These are phyloP conservation scores for Cryptosula pallasiana DNA, from an alignment of 2,888 invertebrate genomes.

Conservation along the genomic window DNA sequence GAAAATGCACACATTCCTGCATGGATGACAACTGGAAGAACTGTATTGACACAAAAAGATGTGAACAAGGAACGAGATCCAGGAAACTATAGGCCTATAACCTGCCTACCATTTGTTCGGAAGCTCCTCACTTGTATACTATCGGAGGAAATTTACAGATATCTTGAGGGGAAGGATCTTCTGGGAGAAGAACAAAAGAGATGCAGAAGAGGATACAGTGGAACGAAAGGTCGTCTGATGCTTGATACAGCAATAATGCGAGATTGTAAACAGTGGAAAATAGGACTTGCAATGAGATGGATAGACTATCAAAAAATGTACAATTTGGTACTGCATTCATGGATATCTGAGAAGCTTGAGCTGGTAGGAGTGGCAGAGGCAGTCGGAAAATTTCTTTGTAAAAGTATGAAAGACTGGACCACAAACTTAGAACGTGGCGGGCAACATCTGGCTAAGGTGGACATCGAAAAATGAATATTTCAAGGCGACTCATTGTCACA, in stretches of 20 bases:
- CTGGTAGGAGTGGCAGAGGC: background rate
- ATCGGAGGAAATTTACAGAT: background rate
- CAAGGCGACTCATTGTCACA: background rate
- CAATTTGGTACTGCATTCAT: background rate
- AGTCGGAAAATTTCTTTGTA: background rate
- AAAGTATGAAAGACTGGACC: background rate
- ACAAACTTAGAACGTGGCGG: background rate
- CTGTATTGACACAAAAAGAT: background rate
- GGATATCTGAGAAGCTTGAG: background rate
- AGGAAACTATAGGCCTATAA: background rate
- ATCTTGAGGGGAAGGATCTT: background rate
- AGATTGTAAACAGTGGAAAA: background rate
- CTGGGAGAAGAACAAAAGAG: conserved; percentile 2
- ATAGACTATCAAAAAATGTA: background rate
- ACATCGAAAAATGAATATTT: background rate
- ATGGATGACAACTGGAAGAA: background rate
- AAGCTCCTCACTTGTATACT: background rate
- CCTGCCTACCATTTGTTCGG: background rate
- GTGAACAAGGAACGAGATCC: background rate
- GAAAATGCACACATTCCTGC: background rate
- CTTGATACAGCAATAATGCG: background rate
- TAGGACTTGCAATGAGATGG: background rate
- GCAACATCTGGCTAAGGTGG: background rate
- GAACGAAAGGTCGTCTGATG: conserved; percentile 18
- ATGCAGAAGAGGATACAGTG: background rate